phyloP scores from a whole-genome alignment of 2,113 vertebrate species.

The Ahaetulla prasina region DNA sequence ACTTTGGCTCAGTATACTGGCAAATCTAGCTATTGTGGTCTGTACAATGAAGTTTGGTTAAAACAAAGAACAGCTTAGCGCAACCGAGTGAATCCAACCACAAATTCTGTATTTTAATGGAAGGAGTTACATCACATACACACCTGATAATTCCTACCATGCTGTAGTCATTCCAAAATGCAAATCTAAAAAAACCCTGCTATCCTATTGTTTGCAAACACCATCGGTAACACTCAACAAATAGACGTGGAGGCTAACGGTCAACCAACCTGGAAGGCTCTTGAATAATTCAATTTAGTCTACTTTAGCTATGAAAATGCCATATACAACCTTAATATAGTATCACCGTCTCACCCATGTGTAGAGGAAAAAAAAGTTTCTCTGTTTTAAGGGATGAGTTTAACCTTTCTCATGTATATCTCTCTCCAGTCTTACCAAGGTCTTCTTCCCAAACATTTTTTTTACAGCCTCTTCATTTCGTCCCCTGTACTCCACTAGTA shows the following conservation, averaged over 20 bases:
- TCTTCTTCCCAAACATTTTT: background rate
- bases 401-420: background rate
- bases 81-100: background rate
- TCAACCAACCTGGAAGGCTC: background rate
- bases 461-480: background rate
- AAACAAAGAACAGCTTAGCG: background rate
- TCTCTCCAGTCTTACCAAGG: background rate
- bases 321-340: background rate
- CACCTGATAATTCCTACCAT: background rate
- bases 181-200: background rate
- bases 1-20: background rate
- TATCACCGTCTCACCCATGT: background rate
- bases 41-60: background rate
- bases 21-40: background rate
- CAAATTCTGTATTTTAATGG: background rate
- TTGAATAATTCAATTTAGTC: slow-evolving; percentile 11
- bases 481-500: background rate
- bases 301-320: background rate
- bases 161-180: background rate
- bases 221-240: background rate
- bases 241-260: background rate
- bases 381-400: background rate
- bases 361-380: background rate
- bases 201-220: background rate
- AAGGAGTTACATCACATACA: background rate